These are phyloP conservation scores for Lutraria lutraria DNA, from an alignment of 2,888 invertebrate species.

Conservation along the genomic window DNA sequence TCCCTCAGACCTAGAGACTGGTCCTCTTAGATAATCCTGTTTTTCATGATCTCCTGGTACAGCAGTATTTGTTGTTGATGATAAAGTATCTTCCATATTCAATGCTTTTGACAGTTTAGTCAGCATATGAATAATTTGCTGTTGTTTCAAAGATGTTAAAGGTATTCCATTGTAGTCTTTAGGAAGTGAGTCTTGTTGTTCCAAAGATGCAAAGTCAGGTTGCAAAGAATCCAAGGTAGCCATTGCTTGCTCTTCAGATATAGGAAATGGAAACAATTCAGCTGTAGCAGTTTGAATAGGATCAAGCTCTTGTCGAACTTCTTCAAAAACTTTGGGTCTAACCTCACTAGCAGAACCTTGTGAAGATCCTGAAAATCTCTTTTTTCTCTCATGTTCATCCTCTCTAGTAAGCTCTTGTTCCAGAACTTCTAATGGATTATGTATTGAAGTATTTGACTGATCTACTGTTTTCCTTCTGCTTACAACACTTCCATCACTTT, in stretches of 20 bases:
- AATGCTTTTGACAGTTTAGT: slow-evolving; percentile 79
- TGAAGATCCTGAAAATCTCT: slow-evolving; percentile 23
- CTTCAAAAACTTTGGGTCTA: slow-evolving; percentile 16
- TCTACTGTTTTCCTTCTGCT: slow-evolving; percentile 1
- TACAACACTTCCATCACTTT: slow-evolving; percentile 17
- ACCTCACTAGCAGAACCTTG: slow-evolving; percentile 21
- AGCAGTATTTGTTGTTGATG: slow-evolving; percentile 74
- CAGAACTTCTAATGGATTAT: slow-evolving; percentile 65
- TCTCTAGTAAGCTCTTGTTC: slow-evolving; percentile 62
- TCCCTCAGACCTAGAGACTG: slow-evolving; percentile 28
- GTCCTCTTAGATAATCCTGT: slow-evolving; percentile 28
- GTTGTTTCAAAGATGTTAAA: slow-evolving; percentile 79
- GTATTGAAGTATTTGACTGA: slow-evolving; percentile 31
- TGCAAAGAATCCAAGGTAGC: slow-evolving; percentile 78
- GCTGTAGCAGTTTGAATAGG: slow-evolving; percentile 69
- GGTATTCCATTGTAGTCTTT: slow-evolving; percentile 81
- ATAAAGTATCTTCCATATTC: slow-evolving; percentile 80
- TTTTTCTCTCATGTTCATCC: slow-evolving; percentile 52
- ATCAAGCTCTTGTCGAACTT: slow-evolving; percentile 56
- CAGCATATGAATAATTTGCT: slow-evolving; percentile 81
- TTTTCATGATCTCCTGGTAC: slow-evolving; percentile 51
- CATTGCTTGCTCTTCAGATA: slow-evolving; percentile 70
- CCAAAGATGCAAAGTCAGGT: slow-evolving; percentile 80
- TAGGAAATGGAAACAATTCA: slow-evolving; percentile 65
- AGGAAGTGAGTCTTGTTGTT: slow-evolving; percentile 78